A percentile compares a stretch with the other conserved stretches of the same genome.
Evolutionary conservation across 2,797 vertebrate genomes (phyloP).

Genomic region (Cheirogaleus major): DNA sequence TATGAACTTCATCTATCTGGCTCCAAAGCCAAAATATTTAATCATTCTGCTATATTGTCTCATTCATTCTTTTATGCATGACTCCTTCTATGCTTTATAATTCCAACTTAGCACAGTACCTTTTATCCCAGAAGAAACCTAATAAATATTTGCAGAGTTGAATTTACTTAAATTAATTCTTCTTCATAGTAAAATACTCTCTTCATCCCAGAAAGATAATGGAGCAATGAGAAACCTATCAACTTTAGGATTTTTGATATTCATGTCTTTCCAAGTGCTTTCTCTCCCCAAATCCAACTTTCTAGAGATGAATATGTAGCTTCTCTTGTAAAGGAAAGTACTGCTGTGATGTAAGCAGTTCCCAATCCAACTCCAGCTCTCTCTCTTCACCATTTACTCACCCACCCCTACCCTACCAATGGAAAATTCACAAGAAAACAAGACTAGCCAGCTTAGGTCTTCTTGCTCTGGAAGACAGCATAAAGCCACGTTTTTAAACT

Average conservation of each 20-base stretch:
- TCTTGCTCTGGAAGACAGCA: neutral
- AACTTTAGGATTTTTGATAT: neutral
- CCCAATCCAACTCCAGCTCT: neutral
- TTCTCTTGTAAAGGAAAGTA: neutral
- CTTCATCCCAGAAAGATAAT: neutral
- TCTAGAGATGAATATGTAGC: neutral
- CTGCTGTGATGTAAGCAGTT: neutral
- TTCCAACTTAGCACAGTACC: neutral
- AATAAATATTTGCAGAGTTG: neutral
- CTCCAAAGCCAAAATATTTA: neutral
- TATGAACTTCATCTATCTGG: neutral
- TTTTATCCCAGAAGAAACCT: neutral
- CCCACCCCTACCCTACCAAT: fast-evolving
- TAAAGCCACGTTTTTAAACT: neutral
- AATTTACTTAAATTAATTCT: constrained; percentile 12
- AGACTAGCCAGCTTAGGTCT: neutral
- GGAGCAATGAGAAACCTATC: neutral
- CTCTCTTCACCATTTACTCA: neutral
- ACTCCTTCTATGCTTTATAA: neutral
- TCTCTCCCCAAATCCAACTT: neutral
- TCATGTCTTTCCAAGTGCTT: neutral
- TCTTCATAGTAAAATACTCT: neutral
- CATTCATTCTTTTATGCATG: neutral
- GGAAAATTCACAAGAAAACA: neutral
- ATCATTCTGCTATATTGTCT: neutral